phyloP scores from a whole-genome alignment of 1,140 invertebrate species.

The Cherax destructor region DNA sequence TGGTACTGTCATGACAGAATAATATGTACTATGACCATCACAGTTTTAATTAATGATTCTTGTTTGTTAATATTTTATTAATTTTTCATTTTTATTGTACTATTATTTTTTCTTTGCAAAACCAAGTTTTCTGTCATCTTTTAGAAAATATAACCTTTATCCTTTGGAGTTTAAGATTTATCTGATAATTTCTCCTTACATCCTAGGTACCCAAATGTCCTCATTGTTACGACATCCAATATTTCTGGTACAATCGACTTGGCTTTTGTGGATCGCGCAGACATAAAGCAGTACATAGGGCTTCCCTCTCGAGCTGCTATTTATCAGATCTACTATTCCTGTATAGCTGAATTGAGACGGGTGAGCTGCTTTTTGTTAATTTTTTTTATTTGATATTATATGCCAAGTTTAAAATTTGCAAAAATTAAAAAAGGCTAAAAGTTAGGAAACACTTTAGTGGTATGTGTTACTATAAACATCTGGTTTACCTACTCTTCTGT shows the following conservation, averaged over 20 bases:
- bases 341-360: constrained; percentile 87
- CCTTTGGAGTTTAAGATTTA: neutral
- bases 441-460: no score
- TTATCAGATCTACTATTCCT: constrained; percentile 87
- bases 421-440: neutral
- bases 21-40: no score
- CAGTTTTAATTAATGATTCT: no score
- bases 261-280: constrained; percentile 97
- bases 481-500: no score
- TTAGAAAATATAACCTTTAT: no score
- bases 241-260: constrained; percentile 93
- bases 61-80: no score
- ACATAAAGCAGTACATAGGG: constrained; percentile 94
- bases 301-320: constrained; percentile 87
- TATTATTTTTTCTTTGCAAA: no score
- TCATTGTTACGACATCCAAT: constrained; percentile 97
- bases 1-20: no score
- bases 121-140: no score
- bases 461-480: no score
- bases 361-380: constrained; percentile 76
- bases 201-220: constrained; percentile 87
- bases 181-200: constrained; percentile 1
- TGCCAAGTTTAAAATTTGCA: neutral
- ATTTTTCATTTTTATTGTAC: no score
- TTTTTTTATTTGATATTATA: neutral